Percentiles rank a stretch among this genome's conserved stretches.
These are phyloP conservation scores for Microcebus ravelobensis DNA, from an alignment of 2,113 vertebrate genomes.

Conservation along the genomic window DNA sequence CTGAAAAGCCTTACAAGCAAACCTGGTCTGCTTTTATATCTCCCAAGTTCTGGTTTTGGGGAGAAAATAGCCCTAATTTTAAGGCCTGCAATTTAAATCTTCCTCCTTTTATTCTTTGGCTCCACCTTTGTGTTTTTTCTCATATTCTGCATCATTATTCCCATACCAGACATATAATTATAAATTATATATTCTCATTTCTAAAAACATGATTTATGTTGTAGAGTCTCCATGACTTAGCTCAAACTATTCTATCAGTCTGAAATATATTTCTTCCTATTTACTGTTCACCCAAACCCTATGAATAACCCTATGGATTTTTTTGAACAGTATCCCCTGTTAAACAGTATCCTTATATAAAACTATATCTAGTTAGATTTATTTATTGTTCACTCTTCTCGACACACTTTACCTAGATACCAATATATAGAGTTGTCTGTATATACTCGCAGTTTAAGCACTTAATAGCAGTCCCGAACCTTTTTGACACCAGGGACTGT, in stretches of 20 bases:
- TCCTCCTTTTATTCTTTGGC: background rate
- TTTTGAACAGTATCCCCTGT: background rate
- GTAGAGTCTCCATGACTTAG: background rate
- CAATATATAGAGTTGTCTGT: background rate
- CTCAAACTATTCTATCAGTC: background rate
- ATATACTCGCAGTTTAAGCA: background rate
- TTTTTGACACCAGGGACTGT: no score
- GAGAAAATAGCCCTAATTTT: background rate
- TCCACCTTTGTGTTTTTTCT: background rate
- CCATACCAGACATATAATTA: rapidly evolving
- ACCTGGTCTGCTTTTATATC: background rate
- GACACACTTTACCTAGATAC: background rate
- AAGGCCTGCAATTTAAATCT: background rate
- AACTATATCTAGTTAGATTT: background rate
- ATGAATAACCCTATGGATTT: background rate
- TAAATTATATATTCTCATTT: background rate
- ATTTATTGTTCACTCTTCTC: background rate
- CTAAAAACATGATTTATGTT: background rate
- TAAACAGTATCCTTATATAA: background rate
- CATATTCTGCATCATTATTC: no score
- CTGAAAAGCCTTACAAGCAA: background rate
- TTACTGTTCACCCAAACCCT: background rate
- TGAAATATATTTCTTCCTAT: background rate
- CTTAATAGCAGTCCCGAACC: background rate
- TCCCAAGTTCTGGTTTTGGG: background rate